Evolutionary conservation across 2,797 vertebrate species (phyloP), one percentile per base, ranked within the genome.

Genomic region (Pangasius krempfi): DNA sequence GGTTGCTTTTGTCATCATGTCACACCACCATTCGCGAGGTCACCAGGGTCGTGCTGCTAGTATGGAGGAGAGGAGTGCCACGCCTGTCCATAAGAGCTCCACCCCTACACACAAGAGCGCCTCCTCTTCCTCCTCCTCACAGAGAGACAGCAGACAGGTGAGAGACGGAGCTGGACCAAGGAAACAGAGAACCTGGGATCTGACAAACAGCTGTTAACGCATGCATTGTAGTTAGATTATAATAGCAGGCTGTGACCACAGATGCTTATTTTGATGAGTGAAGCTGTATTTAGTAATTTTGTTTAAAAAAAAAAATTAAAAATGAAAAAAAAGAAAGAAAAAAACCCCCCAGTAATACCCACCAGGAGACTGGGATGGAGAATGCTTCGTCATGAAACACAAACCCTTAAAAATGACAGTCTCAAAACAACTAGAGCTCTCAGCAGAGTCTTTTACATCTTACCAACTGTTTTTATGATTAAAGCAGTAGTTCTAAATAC

Each of bases 61-160:
- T 96, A 96, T 98, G 18, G 99, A 99, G 93, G 99, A 99, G 92
- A 97, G 97, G 94, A 62, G 80, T 90, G 84, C 95, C 91, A 97
- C 97, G 78, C 97, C 97, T 88, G 95, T 95, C 93, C 97, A 97
- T 94, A 99, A 97, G 94, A 91, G 92, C 58, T 95, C 97, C 91
- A 98, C 98, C n/a, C 98, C 98, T 1, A 97, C 98, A 86, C 98
- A 99, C 89, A 98, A 98, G 97, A 99, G 97, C 95, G 96, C 96
- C 93, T 99, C 98, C 30, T 98, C 97, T 33, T 98, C 98, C 2
- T 96, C 97, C 0, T 98, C 98, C 0, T 99, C 98, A 89, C 99
- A 99, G 93, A 97, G 98, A 73, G 98, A 99, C 91, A 98, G 97
- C 93, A 97, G 97, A 90, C 99, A 99, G 98, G 99, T 99, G 37